phyloP scores from a whole-genome alignment of 2,888 invertebrate genomes.

The Cryptus armator region DNA sequence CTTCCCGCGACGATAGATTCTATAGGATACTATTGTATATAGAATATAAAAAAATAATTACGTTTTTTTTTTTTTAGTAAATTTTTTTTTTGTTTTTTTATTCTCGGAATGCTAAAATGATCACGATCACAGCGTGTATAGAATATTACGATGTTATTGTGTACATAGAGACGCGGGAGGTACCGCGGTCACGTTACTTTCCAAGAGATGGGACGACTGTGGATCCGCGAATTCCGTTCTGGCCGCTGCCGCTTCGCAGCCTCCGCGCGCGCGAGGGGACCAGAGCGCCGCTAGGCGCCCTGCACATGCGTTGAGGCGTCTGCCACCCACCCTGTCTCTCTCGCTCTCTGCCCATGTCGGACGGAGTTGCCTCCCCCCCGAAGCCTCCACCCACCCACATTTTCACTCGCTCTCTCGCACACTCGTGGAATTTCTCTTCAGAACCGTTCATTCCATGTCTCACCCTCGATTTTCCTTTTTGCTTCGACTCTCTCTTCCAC shows the following conservation, averaged over 20 bases:
- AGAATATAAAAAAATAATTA: constrained; percentile 38
- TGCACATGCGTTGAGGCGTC: constrained; percentile 84
- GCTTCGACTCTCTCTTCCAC: constrained; percentile 62
- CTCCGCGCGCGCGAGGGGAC: constrained; percentile 80
- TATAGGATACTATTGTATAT: constrained; percentile 6
- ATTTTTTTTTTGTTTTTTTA: neutral
- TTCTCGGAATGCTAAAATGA: constrained; percentile 17
- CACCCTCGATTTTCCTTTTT: constrained; percentile 62
- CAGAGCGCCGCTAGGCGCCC: constrained; percentile 83
- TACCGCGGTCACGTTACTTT: constrained; percentile 77
- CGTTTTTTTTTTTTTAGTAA: neutral
- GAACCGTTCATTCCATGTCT: constrained; percentile 54
- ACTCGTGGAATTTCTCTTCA: constrained; percentile 62
- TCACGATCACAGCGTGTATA: neutral
- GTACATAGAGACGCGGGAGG: constrained; percentile 58
- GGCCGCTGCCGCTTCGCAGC: constrained; percentile 83
- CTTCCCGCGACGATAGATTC: neutral
- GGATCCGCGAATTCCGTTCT: constrained; percentile 83
- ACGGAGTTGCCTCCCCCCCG: constrained; percentile 54
- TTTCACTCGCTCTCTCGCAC: constrained; percentile 61
- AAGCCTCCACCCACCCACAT: constrained; percentile 60
- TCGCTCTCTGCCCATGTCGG: constrained; percentile 48
- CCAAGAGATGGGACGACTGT: constrained; percentile 84
- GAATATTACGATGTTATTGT: constrained; percentile 37
- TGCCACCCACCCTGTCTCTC: constrained; percentile 70